Base-by-base conservation (phyloP, 2,888 invertebrate genomes). In the Sarcophaga subvicina region DNA sequence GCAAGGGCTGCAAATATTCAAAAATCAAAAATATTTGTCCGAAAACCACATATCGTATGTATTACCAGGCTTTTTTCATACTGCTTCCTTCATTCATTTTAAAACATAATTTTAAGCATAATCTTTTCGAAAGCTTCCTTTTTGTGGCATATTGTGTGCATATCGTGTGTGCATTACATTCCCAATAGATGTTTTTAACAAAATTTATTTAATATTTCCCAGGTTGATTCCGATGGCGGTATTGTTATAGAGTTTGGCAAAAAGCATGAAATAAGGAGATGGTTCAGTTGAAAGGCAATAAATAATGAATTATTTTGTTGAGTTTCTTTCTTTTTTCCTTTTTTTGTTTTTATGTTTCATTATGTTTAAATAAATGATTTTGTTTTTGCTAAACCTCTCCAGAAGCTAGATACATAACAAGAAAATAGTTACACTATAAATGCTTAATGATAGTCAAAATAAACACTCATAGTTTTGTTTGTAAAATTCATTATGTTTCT, bases 221-320 rank as follows among this genome's bases (percentile, higher is more conserved):
- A 89, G 89, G 88, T 89, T 70, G 89, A 90, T 88, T 89, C 89
- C 66, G 89, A 90, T 83, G 88, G 88, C 82, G 89, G 89, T 84
- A 89, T 90, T 86, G 85, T 89, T 70, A 89, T 90, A 88, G 88
- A 90, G 59, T 90, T 89, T 83, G 88, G 86, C 77, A 88, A 87
- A 70, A 88, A 85, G 80, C 86, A 81, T 75, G 87, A 87, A 79
- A 75, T 67, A 78, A 88, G 86, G 66, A 86, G 84, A 80, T 90
- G 89, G 89, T 90, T 89, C 88, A 88, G 88, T 88, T 89, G 88
- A 89, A 88, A 89, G 85, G 88, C 89, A 89, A 88, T 88, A 73
- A 67, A 66, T 85, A 27, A 80, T 78, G 67, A 12, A 22, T 66
- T 78, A 73, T 86, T 83, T 86, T 83, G 45, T 63, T 83, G 47